Conservation (phyloP, 1,140 invertebrate genomes). For the Oncopeltus fasciatus region DNA sequence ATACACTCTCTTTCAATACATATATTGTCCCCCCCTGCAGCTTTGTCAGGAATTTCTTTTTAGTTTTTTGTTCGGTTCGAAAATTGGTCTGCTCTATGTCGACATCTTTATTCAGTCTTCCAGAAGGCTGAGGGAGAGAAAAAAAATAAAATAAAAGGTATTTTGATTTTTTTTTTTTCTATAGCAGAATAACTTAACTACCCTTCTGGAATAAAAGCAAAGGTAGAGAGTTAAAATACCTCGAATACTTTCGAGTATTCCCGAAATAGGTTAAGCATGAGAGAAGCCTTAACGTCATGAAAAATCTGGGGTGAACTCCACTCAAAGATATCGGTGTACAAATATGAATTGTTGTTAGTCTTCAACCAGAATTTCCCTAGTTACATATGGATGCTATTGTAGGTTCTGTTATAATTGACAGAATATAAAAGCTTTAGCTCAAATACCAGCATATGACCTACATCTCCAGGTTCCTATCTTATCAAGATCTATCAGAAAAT, state of each 20-base stretch:
- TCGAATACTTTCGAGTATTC: neutral
- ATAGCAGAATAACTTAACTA: neutral
- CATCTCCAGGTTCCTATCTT: too few species aligned
- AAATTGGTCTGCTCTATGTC: slow-evolving; percentile 8
- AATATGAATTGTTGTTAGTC: too few species aligned
- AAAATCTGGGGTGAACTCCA: too few species aligned
- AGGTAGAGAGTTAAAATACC: neutral
- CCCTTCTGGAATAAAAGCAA: neutral
- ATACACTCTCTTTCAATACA: neutral
- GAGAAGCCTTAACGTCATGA: too few species aligned
- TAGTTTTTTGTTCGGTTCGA: neutral
- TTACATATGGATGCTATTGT: too few species aligned
- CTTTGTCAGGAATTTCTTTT: neutral
- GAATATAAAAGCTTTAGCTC: too few species aligned
- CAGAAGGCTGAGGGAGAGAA: neutral
- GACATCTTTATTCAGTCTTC: slow-evolving; percentile 6
- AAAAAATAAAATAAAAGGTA: neutral
- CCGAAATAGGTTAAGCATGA: neutral
- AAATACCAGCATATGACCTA: too few species aligned
- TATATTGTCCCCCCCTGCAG: neutral
- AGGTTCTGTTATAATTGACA: too few species aligned
- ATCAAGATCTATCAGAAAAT: too few species aligned
- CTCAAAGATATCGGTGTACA: too few species aligned
- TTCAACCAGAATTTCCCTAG: too few species aligned
- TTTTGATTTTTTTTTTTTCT: neutral